Evolutionary conservation across 1,140 invertebrate species (phyloP).

Genomic region (Centruroides sculpturatus): DNA sequence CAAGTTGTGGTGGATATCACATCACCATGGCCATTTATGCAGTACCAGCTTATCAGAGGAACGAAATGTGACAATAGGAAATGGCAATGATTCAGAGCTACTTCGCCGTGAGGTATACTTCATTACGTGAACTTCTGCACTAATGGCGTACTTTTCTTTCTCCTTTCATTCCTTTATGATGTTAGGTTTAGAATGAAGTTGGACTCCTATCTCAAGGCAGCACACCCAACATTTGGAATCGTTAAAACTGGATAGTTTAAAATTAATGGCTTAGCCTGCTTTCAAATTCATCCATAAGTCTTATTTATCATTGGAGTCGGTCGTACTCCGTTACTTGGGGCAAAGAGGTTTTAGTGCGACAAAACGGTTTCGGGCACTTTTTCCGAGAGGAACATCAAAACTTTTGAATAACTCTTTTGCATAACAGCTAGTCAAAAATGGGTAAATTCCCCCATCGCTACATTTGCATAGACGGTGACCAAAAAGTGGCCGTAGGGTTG

Average conservation of each 20-base stretch:
- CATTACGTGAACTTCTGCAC: slow-evolving; percentile 15
- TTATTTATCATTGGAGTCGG: slow-evolving; percentile 15
- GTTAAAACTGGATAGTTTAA: slow-evolving; percentile 17
- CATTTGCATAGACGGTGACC: no score
- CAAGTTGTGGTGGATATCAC: slow-evolving; percentile 7
- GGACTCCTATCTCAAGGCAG: slow-evolving; percentile 1
- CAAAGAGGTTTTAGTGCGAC: no score
- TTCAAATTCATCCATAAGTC: slow-evolving; percentile 17
- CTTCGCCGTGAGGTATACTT: slow-evolving; percentile 15
- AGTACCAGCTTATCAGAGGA: slow-evolving; percentile 12
- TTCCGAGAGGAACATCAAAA: no score
- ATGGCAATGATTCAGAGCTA: slow-evolving; percentile 15
- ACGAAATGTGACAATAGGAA: slow-evolving; percentile 17
- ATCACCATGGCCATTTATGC: slow-evolving; percentile 11
- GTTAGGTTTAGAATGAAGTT: slow-evolving; percentile 12
- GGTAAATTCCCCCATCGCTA: no score
- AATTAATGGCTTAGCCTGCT: slow-evolving; percentile 17
- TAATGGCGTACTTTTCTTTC: slow-evolving; percentile 17
- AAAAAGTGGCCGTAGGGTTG: no score
- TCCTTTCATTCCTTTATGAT: slow-evolving; percentile 13
- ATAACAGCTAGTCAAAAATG: no score
- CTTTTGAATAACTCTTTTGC: no score
- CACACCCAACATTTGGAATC: slow-evolving; percentile 11
- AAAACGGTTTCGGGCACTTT: no score
- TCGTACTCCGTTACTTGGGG: background rate